phyloP scores from a whole-genome alignment of 2,113 vertebrate genomes.

The Lasiurus cinereus region DNA sequence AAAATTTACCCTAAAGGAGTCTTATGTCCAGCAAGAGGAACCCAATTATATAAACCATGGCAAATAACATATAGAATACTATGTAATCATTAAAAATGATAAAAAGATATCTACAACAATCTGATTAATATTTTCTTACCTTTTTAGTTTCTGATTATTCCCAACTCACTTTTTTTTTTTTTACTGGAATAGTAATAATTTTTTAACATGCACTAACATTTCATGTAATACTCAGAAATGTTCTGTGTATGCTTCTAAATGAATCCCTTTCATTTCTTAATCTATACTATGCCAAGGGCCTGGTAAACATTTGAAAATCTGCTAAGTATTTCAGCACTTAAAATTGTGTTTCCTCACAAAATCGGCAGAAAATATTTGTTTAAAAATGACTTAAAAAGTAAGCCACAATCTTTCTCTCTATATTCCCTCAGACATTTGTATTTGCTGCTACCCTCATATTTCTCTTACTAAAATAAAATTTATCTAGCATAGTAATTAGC shows the following conservation, averaged over 20 bases:
- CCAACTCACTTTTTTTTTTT: not conserved
- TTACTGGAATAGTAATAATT: not conserved
- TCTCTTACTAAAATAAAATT: not conserved
- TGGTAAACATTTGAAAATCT: constrained; percentile 54
- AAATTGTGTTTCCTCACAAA: constrained; percentile 32
- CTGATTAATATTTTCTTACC: not conserved
- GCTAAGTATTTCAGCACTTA: constrained; percentile 28
- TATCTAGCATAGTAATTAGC: not conserved
- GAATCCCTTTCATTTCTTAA: not conserved
- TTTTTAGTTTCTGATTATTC: not conserved
- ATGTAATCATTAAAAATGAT: not conserved
- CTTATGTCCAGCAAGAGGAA: not conserved
- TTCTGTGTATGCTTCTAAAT: not conserved
- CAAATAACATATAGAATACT: constrained; percentile 35
- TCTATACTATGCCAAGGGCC: not conserved
- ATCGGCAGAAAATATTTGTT: not conserved
- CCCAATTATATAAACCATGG: not conserved
- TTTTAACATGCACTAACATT: not conserved
- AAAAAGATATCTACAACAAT: not conserved
- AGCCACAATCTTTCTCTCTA: not conserved
- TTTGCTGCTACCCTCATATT: not conserved
- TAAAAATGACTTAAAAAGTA: constrained; percentile 3
- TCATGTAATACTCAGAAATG: constrained; percentile 17
- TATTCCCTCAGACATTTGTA: constrained; percentile 4
- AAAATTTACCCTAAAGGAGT: not conserved